Evolutionary conservation across 1,140 invertebrate species (phyloP).

Genomic region (Rhopalosiphum padi): DNA sequence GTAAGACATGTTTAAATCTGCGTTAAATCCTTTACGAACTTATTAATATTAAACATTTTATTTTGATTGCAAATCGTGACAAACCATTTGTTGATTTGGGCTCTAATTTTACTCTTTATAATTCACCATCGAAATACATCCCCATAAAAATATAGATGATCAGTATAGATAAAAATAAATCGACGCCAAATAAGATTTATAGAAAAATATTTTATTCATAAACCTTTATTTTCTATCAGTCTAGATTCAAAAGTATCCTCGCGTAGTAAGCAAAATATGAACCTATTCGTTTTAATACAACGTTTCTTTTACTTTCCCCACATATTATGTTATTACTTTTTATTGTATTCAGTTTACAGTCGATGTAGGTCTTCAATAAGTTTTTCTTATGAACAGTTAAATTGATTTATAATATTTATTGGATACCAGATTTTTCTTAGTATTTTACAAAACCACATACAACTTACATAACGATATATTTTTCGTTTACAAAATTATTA

Average conservation of each 20-base stretch:
- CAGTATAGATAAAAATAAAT: not conserved
- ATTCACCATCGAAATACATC: not conserved
- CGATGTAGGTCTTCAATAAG: not conserved
- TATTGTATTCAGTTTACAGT: not conserved
- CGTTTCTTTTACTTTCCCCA: not conserved
- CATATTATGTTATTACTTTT: slow-evolving; percentile 10
- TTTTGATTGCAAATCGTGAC: not conserved
- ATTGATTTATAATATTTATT: not conserved
- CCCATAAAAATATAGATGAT: not conserved
- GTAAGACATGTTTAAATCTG: not conserved
- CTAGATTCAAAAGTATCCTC: not conserved
- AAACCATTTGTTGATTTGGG: not conserved
- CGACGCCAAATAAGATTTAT: not conserved
- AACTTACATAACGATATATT: no score
- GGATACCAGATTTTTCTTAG: not conserved
- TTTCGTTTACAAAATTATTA: no score
- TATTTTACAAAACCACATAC: not conserved
- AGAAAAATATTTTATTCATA: not conserved
- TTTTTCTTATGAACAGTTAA: not conserved
- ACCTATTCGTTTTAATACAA: not conserved
- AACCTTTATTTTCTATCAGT: not conserved
- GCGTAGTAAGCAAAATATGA: not conserved
- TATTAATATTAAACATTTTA: not conserved
- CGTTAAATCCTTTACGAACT: not conserved
- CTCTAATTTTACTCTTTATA: not conserved